These are phyloP conservation scores for Sitobion miscanthi DNA, from an alignment of 1,140 invertebrate species.

Conservation along the genomic window DNA sequence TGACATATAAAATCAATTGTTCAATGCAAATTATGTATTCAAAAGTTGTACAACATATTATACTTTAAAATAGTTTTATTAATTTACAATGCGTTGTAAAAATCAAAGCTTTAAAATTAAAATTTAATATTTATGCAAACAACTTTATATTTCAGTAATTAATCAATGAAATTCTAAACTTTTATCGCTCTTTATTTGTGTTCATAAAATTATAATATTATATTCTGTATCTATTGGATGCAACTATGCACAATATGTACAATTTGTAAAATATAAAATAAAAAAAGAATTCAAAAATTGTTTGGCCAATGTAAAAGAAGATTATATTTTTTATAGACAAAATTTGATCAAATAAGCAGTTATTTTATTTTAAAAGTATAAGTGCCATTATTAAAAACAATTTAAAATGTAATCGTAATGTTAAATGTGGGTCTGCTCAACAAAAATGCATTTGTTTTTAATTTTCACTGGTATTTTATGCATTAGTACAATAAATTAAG, in stretches of 20 bases:
- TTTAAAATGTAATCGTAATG: background rate
- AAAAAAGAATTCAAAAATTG: background rate
- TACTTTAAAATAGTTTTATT: background rate
- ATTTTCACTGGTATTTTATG: conserved; percentile 22
- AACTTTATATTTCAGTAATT: background rate
- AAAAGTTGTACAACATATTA: background rate
- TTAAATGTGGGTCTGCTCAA: conserved; percentile 43
- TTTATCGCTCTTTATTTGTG: background rate
- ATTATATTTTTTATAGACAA: conserved; percentile 49
- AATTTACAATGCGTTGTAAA: background rate
- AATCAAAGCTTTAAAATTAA: background rate
- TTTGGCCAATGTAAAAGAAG: background rate
- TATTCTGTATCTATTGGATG: background rate
- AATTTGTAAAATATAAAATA: conserved; percentile 12
- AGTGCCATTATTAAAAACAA: conserved; percentile 36
- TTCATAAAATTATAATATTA: background rate
- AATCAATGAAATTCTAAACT: background rate
- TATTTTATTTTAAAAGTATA: conserved; percentile 33
- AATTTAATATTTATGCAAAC: background rate
- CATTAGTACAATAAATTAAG: conserved; percentile 19
- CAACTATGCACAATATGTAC: background rate
- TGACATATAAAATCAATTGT: background rate
- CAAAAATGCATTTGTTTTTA: conserved; percentile 54
- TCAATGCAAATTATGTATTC: conserved; percentile 2
- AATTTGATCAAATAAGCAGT: conserved; percentile 53